A percentile compares a stretch with the other conserved stretches of the same genome.
phyloP scores from a whole-genome alignment of 35 echinoderm and acorn worm species.

The Stichopus chloronotus region DNA sequence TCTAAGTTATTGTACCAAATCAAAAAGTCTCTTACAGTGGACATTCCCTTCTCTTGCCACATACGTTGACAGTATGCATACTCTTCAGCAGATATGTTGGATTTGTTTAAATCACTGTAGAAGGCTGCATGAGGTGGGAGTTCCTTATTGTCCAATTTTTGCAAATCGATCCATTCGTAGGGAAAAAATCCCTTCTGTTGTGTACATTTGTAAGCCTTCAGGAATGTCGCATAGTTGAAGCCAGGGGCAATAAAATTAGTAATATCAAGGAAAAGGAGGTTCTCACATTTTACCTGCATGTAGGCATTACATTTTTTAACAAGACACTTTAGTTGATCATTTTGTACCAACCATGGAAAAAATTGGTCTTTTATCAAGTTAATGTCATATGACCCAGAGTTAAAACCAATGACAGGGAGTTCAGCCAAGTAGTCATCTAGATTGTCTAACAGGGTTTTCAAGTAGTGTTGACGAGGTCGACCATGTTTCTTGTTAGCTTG shows the following conservation, averaged over 20 bases:
- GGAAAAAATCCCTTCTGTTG: constrained; percentile 53
- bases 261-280: constrained; percentile 65
- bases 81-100: constrained; percentile 35
- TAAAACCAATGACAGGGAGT: constrained; percentile 39
- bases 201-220: constrained; percentile 58
- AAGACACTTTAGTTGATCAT: constrained; percentile 26
- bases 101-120: constrained; percentile 36
- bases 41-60: constrained; percentile 37
- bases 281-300: constrained; percentile 48
- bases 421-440: not conserved
- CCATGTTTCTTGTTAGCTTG: not conserved
- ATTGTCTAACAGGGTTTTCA: not conserved
- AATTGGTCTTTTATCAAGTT: constrained; percentile 64
- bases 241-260: constrained; percentile 56
- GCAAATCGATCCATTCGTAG: constrained; percentile 44
- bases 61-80: constrained; percentile 12
- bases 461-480: not conserved
- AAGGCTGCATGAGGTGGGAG: constrained; percentile 48
- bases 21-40: constrained; percentile 55
- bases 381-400: constrained; percentile 45
- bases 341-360: constrained; percentile 43
- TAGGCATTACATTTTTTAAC: constrained; percentile 58
- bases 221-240: constrained; percentile 47
- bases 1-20: constrained; percentile 53
- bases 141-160: constrained; percentile 23